These are phyloP conservation scores for Caiman crocodilus DNA, from an alignment of 2,797 vertebrate species.

Conservation along the genomic window DNA sequence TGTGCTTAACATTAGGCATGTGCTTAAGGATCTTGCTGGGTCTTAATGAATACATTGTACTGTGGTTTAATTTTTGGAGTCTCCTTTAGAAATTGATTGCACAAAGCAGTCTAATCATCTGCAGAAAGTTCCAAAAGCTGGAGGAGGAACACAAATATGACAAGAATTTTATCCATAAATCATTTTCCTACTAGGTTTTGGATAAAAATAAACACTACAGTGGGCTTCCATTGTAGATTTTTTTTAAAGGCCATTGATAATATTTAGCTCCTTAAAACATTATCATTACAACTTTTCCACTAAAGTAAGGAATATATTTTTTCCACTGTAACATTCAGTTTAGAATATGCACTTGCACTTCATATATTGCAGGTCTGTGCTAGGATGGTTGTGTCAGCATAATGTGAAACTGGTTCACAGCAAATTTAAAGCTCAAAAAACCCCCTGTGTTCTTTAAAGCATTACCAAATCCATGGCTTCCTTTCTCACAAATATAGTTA, in stretches of 20 bases:
- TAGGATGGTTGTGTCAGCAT: neutral
- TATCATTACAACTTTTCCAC: neutral
- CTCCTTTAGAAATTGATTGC: neutral
- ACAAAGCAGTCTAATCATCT: slow-evolving; percentile 3
- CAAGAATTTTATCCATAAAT: slow-evolving; percentile 41
- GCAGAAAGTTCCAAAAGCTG: slow-evolving; percentile 33
- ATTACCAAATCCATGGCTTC: neutral
- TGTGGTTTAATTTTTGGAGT: neutral
- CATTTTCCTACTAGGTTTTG: neutral
- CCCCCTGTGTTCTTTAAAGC: neutral
- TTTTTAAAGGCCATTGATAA: neutral
- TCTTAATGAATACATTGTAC: slow-evolving; percentile 11
- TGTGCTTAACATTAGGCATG: slow-evolving; percentile 7
- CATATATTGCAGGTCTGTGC: neutral
- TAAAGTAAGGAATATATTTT: neutral
- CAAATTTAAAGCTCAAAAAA: neutral
- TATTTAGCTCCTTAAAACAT: neutral
- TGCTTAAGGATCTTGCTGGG: slow-evolving; percentile 31
- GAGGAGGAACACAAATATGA: slow-evolving; percentile 60
- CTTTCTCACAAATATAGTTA: neutral
- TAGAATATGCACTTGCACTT: neutral
- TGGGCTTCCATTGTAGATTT: slow-evolving; percentile 6
- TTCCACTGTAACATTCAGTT: neutral
- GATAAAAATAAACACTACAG: slow-evolving; percentile 42
- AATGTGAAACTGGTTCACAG: neutral